Percentiles rank a stretch among this genome's conserved stretches.
Evolutionary conservation across 1,140 invertebrate genomes (phyloP).

Genomic region (Macrotrachela quadricornifera): DNA sequence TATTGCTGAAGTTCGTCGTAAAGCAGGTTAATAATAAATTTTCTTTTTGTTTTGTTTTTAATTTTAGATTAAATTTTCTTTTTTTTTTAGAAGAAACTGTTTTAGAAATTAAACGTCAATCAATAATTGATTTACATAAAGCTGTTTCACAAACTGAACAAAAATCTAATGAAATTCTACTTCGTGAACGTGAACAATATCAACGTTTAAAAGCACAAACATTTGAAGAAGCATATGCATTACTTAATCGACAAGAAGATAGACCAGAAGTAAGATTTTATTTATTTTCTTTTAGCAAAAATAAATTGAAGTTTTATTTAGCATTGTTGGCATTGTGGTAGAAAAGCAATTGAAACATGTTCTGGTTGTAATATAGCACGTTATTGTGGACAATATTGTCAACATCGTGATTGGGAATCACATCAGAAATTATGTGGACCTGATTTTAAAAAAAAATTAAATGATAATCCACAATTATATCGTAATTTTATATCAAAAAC

Average conservation of each 20-base stretch:
- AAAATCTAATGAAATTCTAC: constrained; percentile 49
- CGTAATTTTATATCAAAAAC: too few relatives aligned
- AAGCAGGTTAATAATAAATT: neutral
- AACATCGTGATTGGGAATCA: constrained; percentile 85
- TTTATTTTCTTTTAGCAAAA: neutral
- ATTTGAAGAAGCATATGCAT: constrained; percentile 13
- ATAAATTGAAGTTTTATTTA: constrained; percentile 20
- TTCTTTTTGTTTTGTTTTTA: too few relatives aligned
- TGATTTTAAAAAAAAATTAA: too few relatives aligned
- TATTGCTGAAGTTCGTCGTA: constrained; percentile 8
- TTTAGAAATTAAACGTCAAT: constrained; percentile 64
- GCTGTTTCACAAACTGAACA: constrained; percentile 62
- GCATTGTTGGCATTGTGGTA: constrained; percentile 86
- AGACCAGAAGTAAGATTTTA: neutral
- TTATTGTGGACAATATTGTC: constrained; percentile 81
- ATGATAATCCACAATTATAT: too few relatives aligned
- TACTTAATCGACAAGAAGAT: neutral
- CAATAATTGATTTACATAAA: constrained; percentile 65
- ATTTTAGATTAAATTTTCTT: neutral
- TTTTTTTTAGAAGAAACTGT: constrained; percentile 42
- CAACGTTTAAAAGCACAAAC: constrained; percentile 39
- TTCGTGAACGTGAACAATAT: constrained; percentile 45
- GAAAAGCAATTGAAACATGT: constrained; percentile 78
- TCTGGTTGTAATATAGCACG: constrained; percentile 74
- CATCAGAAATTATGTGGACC: constrained; percentile 22